Evolutionary conservation across 37 sponge, comb jelly and placozoan species (phyloP).

Genomic region (Aplysina aerophoba): DNA sequence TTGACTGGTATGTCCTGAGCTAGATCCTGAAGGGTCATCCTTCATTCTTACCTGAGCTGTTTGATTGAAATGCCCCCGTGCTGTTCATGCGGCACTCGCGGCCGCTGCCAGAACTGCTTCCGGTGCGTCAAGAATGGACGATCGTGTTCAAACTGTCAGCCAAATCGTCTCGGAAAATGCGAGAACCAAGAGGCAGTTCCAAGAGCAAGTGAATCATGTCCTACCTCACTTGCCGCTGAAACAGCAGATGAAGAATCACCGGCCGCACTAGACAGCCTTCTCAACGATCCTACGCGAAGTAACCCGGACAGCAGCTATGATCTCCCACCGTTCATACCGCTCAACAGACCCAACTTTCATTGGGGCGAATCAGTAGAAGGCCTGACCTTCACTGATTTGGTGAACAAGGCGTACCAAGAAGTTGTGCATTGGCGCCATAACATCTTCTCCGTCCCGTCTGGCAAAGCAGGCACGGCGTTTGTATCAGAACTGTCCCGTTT

Average conservation of each 20-base stretch:
- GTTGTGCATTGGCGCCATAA: not conserved
- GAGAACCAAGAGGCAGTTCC: not conserved
- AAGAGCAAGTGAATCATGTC: not conserved
- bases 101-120: not conserved
- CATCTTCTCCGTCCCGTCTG: not conserved
- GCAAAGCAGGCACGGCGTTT: not conserved
- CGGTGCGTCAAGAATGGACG: too few species aligned
- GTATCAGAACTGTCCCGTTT: not conserved
- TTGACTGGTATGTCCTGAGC: not conserved
- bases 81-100: not conserved
- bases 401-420: not conserved
- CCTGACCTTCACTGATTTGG: not conserved
- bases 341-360: not conserved
- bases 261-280: not conserved
- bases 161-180: slow-evolving; percentile 10
- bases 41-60: slow-evolving; percentile 3
- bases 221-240: not conserved
- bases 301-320: not conserved
- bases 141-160: slow-evolving; percentile 13
- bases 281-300: not conserved
- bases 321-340: slow-evolving; percentile 2
- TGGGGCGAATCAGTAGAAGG: slow-evolving; percentile 15
- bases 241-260: not conserved
- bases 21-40: slow-evolving; percentile 3
- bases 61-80: slow-evolving; percentile 12